Evolutionary conservation across 1,140 invertebrate genomes (phyloP).

Genomic region (Lineus longissimus): DNA sequence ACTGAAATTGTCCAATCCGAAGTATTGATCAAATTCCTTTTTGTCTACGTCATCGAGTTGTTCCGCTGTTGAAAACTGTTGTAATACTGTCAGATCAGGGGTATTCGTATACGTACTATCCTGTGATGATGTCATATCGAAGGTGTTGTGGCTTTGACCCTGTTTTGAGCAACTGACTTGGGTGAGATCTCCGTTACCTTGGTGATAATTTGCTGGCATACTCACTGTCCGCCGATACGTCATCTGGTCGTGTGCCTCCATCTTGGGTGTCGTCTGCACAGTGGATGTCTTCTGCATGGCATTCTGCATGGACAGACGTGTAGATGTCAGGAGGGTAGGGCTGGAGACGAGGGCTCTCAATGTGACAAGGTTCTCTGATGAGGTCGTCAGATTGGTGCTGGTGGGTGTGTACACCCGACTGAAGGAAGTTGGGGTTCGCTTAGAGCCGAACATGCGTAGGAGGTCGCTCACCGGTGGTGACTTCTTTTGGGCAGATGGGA

Average conservation of each 20-base stretch:
- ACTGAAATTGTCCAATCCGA: background rate
- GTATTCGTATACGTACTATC: background rate
- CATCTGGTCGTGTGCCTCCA: background rate
- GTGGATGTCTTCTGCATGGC: background rate
- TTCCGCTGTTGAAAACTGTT: conserved; percentile 19
- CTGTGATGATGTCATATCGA: background rate
- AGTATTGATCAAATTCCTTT: conserved; percentile 27
- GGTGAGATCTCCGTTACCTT: background rate
- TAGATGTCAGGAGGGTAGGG: background rate
- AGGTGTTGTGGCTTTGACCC: background rate
- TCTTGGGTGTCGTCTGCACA: background rate
- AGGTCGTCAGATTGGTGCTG: conserved; percentile 12
- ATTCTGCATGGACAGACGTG: background rate
- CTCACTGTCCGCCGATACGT: background rate
- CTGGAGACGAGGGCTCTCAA: conserved; percentile 23
- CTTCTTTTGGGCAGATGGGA: conserved; percentile 8
- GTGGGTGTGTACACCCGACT: conserved; percentile 11
- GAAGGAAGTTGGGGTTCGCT: background rate
- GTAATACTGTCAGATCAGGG: conserved; percentile 4
- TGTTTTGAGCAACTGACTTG: background rate
- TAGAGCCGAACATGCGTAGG: background rate
- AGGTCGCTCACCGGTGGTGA: background rate
- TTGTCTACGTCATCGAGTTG: conserved; percentile 21
- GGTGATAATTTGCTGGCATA: conserved; percentile 6
- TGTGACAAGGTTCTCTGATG: conserved; percentile 15